Evolutionary conservation across 2,888 invertebrate genomes (phyloP).

Genomic region (Pandemis cinnamomeana): DNA sequence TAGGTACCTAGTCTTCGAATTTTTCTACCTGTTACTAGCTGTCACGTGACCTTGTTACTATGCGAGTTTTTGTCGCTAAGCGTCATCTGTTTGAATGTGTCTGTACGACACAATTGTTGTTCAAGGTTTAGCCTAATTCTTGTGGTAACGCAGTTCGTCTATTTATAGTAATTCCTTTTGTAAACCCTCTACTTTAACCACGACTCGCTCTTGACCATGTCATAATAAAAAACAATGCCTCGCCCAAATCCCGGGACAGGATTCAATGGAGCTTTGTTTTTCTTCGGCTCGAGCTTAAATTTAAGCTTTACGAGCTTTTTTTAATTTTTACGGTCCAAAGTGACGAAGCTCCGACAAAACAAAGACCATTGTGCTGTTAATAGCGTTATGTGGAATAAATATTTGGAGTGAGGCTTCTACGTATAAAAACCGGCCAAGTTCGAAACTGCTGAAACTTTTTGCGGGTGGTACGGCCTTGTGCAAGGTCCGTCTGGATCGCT

Average conservation of each 20-base stretch:
- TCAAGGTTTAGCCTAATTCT: no score
- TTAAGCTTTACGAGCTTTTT: conserved; percentile 36
- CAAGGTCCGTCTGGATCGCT: no score
- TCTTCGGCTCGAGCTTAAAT: conserved; percentile 12
- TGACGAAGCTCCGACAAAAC: conserved; percentile 31
- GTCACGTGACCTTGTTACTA: no score
- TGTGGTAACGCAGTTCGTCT: no score
- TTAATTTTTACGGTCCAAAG: conserved; percentile 28
- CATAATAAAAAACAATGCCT: conserved; percentile 25
- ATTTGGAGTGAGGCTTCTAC: neutral
- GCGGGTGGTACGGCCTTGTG: no score
- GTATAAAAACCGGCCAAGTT: neutral
- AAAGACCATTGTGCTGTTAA: conserved; percentile 31
- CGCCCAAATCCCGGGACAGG: conserved; percentile 21
- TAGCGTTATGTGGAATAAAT: conserved; percentile 12
- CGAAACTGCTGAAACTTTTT: no score
- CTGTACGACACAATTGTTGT: no score
- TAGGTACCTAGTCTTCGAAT: no score
- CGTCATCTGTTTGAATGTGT: no score
- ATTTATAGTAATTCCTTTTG: neutral
- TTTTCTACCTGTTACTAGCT: no score
- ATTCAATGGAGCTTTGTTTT: conserved; percentile 39
- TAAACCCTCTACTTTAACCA: neutral
- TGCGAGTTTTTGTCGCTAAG: no score
- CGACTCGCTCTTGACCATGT: neutral